Percentiles rank a stretch among this genome's conserved stretches.
Evolutionary conservation across 2,113 vertebrate genomes (phyloP).

Genomic region (Furnarius figulus): DNA sequence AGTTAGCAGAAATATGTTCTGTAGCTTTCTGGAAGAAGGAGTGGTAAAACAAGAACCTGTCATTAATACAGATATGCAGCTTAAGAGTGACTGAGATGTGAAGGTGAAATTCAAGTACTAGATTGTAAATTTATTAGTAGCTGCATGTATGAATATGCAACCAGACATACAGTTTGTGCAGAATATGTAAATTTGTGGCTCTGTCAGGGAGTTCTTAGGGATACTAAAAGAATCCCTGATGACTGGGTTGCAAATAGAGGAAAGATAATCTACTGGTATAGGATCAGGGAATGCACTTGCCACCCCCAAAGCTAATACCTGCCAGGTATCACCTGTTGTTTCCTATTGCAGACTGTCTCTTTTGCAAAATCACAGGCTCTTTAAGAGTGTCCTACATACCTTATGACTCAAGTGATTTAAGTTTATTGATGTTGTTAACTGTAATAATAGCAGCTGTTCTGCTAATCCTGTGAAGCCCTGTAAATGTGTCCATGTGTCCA

Average conservation of each 20-base stretch:
- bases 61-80: neutral
- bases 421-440: neutral
- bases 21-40: neutral
- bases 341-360: neutral
- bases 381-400: neutral
- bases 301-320: neutral
- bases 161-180: neutral
- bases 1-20: neutral
- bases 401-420: neutral
- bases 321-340: neutral
- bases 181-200: neutral
- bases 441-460: neutral
- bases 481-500: neutral
- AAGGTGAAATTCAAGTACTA: neutral
- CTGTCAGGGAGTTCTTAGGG: neutral
- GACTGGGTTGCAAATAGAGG: neutral
- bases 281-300: neutral
- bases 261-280: neutral
- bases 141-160: neutral
- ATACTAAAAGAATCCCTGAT: neutral
- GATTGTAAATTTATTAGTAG: neutral
- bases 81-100: neutral
- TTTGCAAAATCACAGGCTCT: neutral
- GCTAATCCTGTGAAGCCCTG: neutral
- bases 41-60: neutral